Conservation (phyloP, 2,113 vertebrate genomes). For the Butorides virescens region DNA sequence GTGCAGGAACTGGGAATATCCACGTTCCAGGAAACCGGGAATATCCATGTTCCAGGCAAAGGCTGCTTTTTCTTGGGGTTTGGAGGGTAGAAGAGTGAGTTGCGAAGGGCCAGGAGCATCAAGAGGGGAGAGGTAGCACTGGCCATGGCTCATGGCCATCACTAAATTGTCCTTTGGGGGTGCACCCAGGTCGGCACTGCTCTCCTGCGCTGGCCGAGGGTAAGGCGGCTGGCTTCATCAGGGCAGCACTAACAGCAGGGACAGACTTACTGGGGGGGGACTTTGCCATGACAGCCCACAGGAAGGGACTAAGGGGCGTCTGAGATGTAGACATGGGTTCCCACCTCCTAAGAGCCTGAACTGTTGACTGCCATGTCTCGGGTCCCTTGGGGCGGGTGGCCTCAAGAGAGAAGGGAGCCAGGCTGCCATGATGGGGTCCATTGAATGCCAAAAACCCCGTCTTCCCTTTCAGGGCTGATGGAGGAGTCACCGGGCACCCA, state of each 20-base stretch:
- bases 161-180: not conserved
- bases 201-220: not conserved
- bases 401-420: not conserved
- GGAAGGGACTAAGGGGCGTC: not conserved
- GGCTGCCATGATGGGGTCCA: not conserved
- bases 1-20: not conserved
- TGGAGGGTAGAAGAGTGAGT: not conserved
- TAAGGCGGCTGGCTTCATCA: not conserved
- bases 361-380: not conserved
- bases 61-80: not conserved
- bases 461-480: not conserved
- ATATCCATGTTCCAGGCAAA: not conserved
- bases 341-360: not conserved
- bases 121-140: not conserved
- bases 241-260: not conserved
- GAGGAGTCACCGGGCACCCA: not conserved
- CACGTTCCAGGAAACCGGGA: no score
- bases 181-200: not conserved
- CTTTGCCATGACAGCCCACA: not conserved
- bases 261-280: rapidly evolving
- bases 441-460: not conserved
- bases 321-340: rapidly evolving
- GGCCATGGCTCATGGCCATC: not conserved
- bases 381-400: not conserved
- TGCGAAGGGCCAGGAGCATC: not conserved